Conservation (phyloP, 2,888 invertebrate genomes). For the Drosophila heteroneura region DNA sequence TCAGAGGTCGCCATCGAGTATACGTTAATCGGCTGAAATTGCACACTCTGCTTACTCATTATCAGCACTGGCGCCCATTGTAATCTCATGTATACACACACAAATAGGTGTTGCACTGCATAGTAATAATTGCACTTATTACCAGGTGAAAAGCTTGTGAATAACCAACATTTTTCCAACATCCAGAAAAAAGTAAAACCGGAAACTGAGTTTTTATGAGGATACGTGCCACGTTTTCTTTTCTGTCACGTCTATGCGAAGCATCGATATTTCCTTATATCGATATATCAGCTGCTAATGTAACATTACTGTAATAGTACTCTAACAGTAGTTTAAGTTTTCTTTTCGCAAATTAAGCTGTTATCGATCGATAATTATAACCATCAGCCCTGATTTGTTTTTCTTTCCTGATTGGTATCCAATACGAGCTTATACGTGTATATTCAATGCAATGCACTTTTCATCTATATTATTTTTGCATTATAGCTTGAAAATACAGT, state of each 20-base stretch:
- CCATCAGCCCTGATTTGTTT: background rate
- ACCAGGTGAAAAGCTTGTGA: slow-evolving; percentile 13
- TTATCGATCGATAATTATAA: background rate
- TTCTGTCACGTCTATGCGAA: background rate
- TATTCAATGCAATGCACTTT: background rate
- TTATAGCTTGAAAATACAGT: background rate
- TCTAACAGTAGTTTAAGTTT: background rate
- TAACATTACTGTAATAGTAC: background rate
- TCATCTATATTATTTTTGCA: background rate
- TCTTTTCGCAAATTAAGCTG: fast-evolving
- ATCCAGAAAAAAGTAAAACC: background rate
- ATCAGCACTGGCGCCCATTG: slow-evolving; percentile 2
- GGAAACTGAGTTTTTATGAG: background rate
- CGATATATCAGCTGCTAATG: background rate
- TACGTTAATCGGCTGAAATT: slow-evolving; percentile 19
- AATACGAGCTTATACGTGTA: background rate
- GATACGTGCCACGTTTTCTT: fast-evolving
- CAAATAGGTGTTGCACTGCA: background rate
- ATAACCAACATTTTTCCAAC: background rate
- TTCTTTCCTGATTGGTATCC: background rate
- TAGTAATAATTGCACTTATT: slow-evolving; percentile 1
- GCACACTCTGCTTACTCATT: slow-evolving; percentile 1
- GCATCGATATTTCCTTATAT: background rate
- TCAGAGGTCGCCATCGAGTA: slow-evolving; percentile 13
- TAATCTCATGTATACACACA: background rate